phyloP scores from a whole-genome alignment of 2,888 invertebrate genomes.

The Pammene fasciana region DNA sequence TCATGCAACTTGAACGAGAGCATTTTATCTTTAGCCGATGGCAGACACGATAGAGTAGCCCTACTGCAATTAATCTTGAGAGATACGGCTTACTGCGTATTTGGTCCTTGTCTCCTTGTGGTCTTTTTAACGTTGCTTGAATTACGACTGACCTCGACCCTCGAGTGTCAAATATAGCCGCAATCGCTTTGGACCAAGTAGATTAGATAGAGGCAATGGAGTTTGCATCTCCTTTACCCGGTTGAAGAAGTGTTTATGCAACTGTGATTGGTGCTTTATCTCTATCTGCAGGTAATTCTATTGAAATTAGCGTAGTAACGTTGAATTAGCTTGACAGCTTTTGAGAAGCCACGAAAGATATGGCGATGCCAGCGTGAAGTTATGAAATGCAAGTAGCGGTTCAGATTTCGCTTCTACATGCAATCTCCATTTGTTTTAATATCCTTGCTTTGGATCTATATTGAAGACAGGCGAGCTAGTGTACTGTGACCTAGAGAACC shows the following conservation, averaged over 20 bases:
- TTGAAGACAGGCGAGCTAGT: neutral
- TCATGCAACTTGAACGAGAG: constrained; percentile 31
- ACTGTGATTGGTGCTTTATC: no score
- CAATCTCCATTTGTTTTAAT: no score
- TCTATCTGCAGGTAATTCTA: no score
- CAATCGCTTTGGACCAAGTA: neutral
- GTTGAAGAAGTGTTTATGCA: no score
- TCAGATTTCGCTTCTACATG: no score
- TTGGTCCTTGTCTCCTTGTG: constrained; percentile 25
- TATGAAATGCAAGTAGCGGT: no score
- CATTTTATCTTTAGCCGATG: constrained; percentile 32
- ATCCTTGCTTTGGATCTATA: neutral
- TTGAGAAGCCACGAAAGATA: no score
- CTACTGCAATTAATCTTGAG: constrained; percentile 48
- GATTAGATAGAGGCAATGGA: no score
- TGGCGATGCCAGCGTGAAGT: no score
- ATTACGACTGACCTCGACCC: constrained; percentile 40
- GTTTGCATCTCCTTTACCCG: no score
- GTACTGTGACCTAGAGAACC: neutral
- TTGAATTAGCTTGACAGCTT: no score
- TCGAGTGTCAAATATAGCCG: constrained; percentile 36
- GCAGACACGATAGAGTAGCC: constrained; percentile 49
- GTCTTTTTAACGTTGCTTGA: constrained; percentile 29
- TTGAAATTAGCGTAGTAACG: no score
- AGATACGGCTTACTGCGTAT: constrained; percentile 43